Evolutionary conservation across 2,113 vertebrate genomes (phyloP), one percentile per base, ranked within the genome.

Genomic region (Heliornis fulica): DNA sequence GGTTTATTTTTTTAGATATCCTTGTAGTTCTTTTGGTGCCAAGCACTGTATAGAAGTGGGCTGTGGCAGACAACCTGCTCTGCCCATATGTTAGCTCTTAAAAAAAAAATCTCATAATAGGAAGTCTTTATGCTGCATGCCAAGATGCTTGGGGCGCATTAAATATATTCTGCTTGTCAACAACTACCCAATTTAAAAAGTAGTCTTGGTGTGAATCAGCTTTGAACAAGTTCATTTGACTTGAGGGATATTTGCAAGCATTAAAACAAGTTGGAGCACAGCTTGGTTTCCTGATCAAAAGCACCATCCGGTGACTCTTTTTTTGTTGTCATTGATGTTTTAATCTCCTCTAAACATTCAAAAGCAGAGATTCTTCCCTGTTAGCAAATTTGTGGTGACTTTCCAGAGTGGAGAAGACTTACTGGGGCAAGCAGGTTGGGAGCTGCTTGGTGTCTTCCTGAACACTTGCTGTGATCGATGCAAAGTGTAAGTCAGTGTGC

Each of bases 121-220:
- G 94, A 96, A 96, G 74, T 57, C 77, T 96, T 97, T 95, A 69
- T 82, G 43, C 75, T 72, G 43, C 72, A 36, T 66, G 95, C 96
- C 93, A 95, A 91, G 85, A 84, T 48, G 74, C 90, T 81, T 91
- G 83, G 94, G 94, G 91, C 93, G 95, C 91, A 85, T 96, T 95
- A 94, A 95, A 93, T 96, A 61, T 91, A 87, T 94, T 96, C 57
- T 69, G 2, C 90, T 95, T 96, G 95, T 95, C 97, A 97, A 95
- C 94, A 95, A 41, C 66, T 92, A 26, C 64, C 83, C 89, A 22
- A 23, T 90, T 94, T 81, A 68, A 89, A 85, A 92, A 89, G 74
- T 70, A 72, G 85, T 87, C 86, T 83, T 71, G 90, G 78, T 93
- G 83, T 92, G 95, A 95, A 95, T 95, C 65, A 64, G 83, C 80